phyloP scores from a whole-genome alignment of 2,888 invertebrate species.

The Lithophane leautieri region DNA sequence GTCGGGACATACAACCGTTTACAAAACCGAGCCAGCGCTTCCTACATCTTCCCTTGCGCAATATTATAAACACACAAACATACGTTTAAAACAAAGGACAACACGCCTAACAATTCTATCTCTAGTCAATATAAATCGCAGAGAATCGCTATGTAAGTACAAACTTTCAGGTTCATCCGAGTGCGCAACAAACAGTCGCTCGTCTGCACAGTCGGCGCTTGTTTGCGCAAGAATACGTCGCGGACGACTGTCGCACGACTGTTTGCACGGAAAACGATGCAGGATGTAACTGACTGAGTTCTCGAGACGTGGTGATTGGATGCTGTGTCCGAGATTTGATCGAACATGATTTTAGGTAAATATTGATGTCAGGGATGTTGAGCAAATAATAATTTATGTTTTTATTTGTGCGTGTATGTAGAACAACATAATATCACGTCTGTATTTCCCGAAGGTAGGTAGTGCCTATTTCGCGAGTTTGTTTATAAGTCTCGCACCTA shows the following conservation, averaged over 20 bases:
- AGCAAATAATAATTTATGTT: not conserved
- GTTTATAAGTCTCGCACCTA: not conserved
- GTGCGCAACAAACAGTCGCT: slow-evolving; percentile 51
- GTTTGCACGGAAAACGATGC: slow-evolving; percentile 44
- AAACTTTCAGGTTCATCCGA: slow-evolving; percentile 56
- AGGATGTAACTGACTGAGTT: slow-evolving; percentile 13
- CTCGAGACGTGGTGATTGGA: not conserved
- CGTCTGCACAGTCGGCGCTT: slow-evolving; percentile 40
- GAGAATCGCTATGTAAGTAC: slow-evolving; percentile 19
- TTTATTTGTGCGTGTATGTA: not conserved
- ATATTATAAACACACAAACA: slow-evolving; percentile 22
- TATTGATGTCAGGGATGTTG: not conserved
- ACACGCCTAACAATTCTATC: slow-evolving; percentile 19
- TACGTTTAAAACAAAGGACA: slow-evolving; percentile 8
- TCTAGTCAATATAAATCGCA: slow-evolving; percentile 42
- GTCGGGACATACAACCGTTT: not conserved
- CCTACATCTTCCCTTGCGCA: not conserved
- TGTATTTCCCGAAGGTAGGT: not conserved
- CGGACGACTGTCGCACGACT: slow-evolving; percentile 10
- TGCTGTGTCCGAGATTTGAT: not conserved
- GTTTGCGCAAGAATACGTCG: slow-evolving; percentile 51
- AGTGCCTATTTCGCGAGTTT: not conserved
- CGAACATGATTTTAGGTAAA: not conserved
- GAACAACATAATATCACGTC: not conserved
- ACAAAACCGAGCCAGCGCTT: not conserved